These are phyloP conservation scores for Cyclina sinensis DNA, from an alignment of 1,140 invertebrate genomes.

Conservation along the genomic window DNA sequence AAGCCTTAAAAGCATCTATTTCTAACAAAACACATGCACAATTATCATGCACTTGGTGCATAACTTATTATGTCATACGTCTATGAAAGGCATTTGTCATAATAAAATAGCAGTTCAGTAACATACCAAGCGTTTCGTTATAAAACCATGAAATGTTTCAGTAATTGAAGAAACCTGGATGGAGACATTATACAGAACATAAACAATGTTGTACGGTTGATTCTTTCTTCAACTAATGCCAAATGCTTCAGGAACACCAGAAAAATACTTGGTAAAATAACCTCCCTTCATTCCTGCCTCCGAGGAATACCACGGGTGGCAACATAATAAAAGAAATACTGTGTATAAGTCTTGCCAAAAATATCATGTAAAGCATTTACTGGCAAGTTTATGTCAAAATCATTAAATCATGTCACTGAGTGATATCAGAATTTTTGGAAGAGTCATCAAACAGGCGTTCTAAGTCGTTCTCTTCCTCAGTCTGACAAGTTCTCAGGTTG, in stretches of 20 bases:
- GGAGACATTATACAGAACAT: background rate
- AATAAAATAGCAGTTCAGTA: background rate
- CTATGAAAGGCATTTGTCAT: conserved; percentile 24
- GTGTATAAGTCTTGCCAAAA: too few species aligned
- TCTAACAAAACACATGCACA: background rate
- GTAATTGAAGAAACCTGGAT: conserved; percentile 8
- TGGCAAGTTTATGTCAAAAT: too few species aligned
- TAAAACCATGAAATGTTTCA: background rate
- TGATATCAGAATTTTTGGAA: too few species aligned
- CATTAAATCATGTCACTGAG: too few species aligned
- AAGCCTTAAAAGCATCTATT: background rate
- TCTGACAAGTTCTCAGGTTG: too few species aligned
- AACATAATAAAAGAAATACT: too few species aligned
- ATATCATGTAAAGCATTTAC: too few species aligned
- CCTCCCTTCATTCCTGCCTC: background rate
- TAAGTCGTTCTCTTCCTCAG: too few species aligned
- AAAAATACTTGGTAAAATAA: background rate
- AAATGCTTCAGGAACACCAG: background rate
- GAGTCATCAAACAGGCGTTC: too few species aligned
- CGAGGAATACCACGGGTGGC: too few species aligned
- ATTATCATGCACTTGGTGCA: background rate
- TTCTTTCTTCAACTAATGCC: conserved; percentile 2
- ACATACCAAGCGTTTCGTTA: conserved; percentile 12
- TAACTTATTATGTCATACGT: background rate
- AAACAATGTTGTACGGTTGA: background rate